Percentiles rank a stretch among this genome's conserved stretches.
Conservation (phyloP, 2,797 vertebrate genomes). For the Propithecus deckenii region DNA sequence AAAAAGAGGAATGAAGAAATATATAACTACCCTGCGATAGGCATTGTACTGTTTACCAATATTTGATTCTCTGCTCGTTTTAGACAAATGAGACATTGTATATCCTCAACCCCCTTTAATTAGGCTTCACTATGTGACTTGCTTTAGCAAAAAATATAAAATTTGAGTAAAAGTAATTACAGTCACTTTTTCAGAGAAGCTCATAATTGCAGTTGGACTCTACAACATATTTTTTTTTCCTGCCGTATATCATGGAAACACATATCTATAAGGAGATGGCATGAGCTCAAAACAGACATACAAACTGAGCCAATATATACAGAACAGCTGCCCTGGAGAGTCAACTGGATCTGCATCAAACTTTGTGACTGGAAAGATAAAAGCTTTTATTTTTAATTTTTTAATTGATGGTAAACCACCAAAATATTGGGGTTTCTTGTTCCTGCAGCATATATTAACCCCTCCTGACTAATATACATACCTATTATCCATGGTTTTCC, state of each 20-base stretch:
- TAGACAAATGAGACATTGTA: not conserved
- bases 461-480: not conserved
- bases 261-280: not conserved
- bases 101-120: not conserved
- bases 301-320: not conserved
- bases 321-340: not conserved
- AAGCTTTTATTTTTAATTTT: not conserved
- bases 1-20: not conserved
- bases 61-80: not conserved
- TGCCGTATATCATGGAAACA: not conserved
- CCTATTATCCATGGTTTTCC: not conserved
- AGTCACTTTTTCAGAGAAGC: not conserved
- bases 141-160: not conserved
- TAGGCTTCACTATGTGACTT: not conserved
- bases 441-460: not conserved
- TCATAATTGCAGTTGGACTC: not conserved
- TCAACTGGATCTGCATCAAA: not conserved
- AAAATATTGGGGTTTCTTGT: not conserved
- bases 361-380: not conserved
- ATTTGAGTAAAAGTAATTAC: not conserved
- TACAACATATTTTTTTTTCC: not conserved
- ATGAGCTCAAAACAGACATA: not conserved
- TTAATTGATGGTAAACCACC: not conserved
- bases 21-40: rapidly evolving
- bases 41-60: not conserved